Evolutionary conservation across 2,113 vertebrate species (phyloP).

Genomic region (Hippocampus abdominalis): DNA sequence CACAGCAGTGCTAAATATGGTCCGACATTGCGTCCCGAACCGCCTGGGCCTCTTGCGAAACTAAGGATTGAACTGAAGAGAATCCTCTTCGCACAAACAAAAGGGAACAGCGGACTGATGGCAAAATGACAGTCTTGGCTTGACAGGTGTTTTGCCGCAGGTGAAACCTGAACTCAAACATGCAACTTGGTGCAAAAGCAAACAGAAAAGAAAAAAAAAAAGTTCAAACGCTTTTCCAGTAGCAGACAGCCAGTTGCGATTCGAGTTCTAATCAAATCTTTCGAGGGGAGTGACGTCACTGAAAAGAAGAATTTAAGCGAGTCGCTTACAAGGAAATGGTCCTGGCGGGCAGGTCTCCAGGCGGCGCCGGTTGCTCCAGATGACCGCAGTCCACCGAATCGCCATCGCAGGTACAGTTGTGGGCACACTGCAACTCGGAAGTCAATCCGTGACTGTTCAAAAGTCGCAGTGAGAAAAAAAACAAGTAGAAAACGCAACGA

Average conservation of each 20-base stretch:
- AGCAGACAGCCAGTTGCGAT: constrained; percentile 15
- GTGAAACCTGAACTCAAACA: background rate
- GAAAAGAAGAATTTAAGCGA: background rate
- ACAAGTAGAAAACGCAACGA: constrained; percentile 60
- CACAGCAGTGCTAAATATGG: background rate
- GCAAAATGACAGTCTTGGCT: background rate
- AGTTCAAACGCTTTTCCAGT: background rate
- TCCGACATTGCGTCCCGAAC: background rate
- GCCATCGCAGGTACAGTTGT: constrained; percentile 79
- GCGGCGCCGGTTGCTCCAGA: constrained; percentile 71
- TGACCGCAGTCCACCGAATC: constrained; percentile 81
- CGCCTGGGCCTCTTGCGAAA: background rate
- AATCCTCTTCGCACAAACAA: background rate
- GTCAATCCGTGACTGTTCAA: constrained; percentile 33
- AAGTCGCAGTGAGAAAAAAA: constrained; percentile 60
- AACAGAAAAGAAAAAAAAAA: background rate
- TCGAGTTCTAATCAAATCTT: background rate
- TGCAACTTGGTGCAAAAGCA: constrained; percentile 16
- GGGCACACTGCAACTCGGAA: constrained; percentile 67
- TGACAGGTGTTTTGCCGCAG: background rate
- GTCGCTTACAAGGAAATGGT: constrained; percentile 87
- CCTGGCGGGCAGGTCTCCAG: constrained; percentile 79
- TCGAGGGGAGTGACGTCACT: background rate
- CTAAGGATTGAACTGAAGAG: background rate
- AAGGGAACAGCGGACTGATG: background rate